Conservation (phyloP, 2,113 vertebrate species). For the Fulica atra region DNA sequence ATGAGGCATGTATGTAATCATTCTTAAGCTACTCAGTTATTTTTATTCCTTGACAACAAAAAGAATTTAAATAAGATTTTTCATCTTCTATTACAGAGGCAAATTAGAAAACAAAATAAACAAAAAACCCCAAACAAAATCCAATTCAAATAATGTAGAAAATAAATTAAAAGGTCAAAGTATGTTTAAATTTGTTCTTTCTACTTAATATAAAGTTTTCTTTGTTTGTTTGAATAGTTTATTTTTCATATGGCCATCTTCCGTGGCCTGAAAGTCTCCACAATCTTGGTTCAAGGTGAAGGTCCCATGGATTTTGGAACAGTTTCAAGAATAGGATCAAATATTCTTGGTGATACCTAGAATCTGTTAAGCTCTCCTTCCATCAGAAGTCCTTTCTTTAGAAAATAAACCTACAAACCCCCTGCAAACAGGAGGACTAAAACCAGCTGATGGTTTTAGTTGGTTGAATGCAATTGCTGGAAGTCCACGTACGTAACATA, state of each 20-base stretch:
- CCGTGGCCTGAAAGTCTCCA: background rate
- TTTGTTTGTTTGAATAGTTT: background rate
- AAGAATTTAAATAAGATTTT: background rate
- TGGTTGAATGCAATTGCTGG: background rate
- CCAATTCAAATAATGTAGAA: background rate
- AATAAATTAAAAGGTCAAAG: background rate
- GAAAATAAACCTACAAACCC: background rate
- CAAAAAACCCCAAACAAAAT: background rate
- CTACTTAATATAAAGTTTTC: fast-evolving
- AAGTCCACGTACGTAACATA: background rate
- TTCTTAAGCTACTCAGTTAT: background rate
- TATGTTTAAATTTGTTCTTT: background rate
- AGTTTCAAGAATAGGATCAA: background rate
- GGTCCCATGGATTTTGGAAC: background rate
- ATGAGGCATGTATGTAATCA: background rate
- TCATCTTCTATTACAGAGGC: background rate
- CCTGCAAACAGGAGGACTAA: background rate
- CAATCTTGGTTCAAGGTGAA: background rate
- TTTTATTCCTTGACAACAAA: background rate
- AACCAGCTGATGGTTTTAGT: background rate
- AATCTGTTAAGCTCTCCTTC: background rate
- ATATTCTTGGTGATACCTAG: background rate
- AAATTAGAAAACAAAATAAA: background rate
- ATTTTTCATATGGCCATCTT: background rate
- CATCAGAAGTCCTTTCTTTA: background rate